These are phyloP conservation scores for Trematocara variabile DNA, from an alignment of 2,113 vertebrate genomes.

Conservation along the genomic window DNA sequence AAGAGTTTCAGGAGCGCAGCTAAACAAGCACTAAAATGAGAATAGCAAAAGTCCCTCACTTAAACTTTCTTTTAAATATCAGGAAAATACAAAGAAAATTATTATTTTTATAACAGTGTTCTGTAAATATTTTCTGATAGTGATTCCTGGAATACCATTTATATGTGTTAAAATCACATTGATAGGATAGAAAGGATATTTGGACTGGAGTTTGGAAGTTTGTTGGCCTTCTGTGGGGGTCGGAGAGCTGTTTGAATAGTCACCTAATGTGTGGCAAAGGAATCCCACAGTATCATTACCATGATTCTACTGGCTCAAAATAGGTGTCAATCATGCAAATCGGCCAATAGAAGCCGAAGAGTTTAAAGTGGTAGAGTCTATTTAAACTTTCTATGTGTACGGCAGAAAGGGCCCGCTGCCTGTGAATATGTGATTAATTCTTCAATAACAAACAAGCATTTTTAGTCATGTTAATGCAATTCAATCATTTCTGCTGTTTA, in stretches of 20 bases:
- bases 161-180: background rate
- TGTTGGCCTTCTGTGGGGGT: background rate
- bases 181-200: background rate
- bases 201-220: background rate
- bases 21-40: background rate
- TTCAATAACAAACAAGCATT: background rate
- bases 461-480: background rate
- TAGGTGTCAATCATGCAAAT: background rate
- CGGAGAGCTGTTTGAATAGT: background rate
- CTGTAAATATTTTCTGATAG: background rate
- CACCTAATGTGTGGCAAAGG: background rate
- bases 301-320: background rate
- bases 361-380: background rate
- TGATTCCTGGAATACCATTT: background rate
- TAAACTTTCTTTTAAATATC: background rate
- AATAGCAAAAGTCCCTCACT: background rate
- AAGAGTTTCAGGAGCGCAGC: background rate
- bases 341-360: background rate
- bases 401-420: background rate
- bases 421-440: background rate
- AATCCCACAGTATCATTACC: accelerated
- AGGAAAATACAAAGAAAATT: background rate
- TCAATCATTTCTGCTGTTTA: background rate
- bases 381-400: background rate
- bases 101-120: background rate